Evolutionary conservation across 1,140 invertebrate species (phyloP), one percentile per base, ranked within the genome.

Genomic region (Rhopalosiphum padi): DNA sequence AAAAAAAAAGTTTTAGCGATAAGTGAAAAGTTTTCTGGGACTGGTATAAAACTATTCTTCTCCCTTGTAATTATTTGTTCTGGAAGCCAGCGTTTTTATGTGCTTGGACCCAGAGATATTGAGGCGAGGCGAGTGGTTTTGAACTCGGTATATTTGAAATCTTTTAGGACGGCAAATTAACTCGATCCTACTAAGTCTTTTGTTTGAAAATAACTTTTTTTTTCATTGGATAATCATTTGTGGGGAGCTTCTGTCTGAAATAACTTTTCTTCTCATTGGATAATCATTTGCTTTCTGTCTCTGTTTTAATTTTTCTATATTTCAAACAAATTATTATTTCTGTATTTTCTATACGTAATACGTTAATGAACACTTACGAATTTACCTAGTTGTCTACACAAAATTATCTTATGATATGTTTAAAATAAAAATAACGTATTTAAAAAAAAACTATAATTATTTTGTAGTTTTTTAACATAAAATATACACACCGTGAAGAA

Each of bases 21-120:
- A 89, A 89, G 88, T 89, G 88, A 89, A 89, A 89, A 89, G 88
- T 89, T 89, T 89, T 89, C 88, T 23, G 48, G n/a, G 88, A 89
- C 48, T 89, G 88, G 88, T 23, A 89, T 51, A 53, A 89, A 89
- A 89, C 88, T 89, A 89, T 89, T 89, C 88, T 89, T 89, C 35
- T 89, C 88, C 23, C 88, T 89, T 89, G 88, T 89, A 89, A 89
- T 89, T 89, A 89, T 89, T 89, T 89, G 88, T 89, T 89, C 48
- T 89, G 48, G 88, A 89, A 89, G 51, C 88, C 51, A 89, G 48
- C 22, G 88, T 53, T 89, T 89, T 89, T 55, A 89, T 89, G 88
- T 89, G 88, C 88, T 55, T 21, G 88, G 88, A 89, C 51, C 88
- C 48, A 55, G 35, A 53, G 51, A 55, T 41, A 89, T 89, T 55